Percentiles rank a stretch among this genome's conserved stretches.
Evolutionary conservation across 2,113 vertebrate species (phyloP).

Genomic region (Platichthys flesus): DNA sequence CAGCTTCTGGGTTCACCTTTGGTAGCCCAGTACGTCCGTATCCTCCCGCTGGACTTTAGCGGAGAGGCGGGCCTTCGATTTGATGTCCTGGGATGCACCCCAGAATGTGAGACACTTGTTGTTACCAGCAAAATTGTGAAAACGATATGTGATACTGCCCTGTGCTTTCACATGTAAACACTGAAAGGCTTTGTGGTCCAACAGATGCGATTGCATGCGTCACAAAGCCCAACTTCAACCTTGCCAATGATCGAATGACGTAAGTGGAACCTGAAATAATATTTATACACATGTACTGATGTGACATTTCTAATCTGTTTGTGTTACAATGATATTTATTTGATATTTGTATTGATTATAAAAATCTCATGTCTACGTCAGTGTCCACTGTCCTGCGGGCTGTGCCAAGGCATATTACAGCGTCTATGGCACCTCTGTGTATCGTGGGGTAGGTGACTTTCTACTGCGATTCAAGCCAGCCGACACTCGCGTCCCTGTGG

Average conservation of each 20-base stretch:
- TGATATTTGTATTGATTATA: not conserved
- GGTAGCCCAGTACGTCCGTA: slow-evolving; percentile 73
- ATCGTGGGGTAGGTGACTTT: slow-evolving; percentile 76
- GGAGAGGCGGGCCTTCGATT: slow-evolving; percentile 77
- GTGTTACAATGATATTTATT: not conserved
- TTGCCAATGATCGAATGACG: slow-evolving; percentile 70
- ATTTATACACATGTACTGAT: not conserved
- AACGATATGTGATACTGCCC: not conserved
- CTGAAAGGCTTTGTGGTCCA: not conserved
- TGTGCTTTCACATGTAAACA: not conserved
- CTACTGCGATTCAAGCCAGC: no score
- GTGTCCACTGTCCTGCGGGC: slow-evolving; percentile 82
- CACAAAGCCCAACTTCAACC: slow-evolving; percentile 68
- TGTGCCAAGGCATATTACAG: slow-evolving; percentile 67
- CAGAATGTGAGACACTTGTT: slow-evolving; percentile 74
- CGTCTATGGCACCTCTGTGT: slow-evolving; percentile 74
- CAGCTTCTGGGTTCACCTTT: slow-evolving; percentile 80
- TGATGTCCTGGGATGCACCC: slow-evolving; percentile 81
- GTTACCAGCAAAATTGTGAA: not conserved
- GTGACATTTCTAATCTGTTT: not conserved
- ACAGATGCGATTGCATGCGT: slow-evolving; percentile 80
- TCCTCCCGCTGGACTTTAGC: slow-evolving; percentile 73
- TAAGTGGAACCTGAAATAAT: slow-evolving; percentile 50
- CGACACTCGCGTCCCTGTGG: no score
- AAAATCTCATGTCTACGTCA: slow-evolving; percentile 39